Evolutionary conservation across 2,113 vertebrate genomes (phyloP).

Genomic region (Colinus virginianus): DNA sequence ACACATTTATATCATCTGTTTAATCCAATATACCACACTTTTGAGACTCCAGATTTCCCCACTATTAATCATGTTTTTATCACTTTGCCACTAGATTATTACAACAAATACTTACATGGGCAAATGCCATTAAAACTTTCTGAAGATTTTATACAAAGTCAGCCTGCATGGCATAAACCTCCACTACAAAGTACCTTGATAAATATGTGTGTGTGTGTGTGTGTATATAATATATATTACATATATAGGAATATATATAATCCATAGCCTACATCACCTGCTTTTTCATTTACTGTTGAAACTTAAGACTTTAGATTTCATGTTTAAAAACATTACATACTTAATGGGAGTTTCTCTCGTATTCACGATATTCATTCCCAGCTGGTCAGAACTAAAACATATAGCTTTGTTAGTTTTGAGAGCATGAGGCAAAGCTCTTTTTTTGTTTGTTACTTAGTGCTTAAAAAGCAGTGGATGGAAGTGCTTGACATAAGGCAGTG

Average conservation of each 20-base stretch:
- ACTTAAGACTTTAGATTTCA: background rate
- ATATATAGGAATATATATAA: background rate
- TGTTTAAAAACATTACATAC: background rate
- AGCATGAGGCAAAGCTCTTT: background rate
- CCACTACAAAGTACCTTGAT: background rate
- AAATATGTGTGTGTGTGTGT: no score
- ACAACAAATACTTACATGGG: slow-evolving; percentile 19
- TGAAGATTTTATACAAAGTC: background rate
- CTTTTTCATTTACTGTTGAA: slow-evolving; percentile 16
- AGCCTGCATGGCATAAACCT: background rate
- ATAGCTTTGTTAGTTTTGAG: background rate
- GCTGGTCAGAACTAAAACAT: background rate
- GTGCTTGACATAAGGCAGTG: background rate
- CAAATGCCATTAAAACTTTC: slow-evolving; percentile 10
- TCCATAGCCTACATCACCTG: background rate
- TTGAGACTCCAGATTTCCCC: slow-evolving; percentile 14
- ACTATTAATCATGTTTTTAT: slow-evolving; percentile 21
- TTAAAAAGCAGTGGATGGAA: background rate
- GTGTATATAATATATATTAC: no score
- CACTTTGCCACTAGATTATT: slow-evolving; percentile 36
- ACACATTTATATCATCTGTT: slow-evolving; percentile 18
- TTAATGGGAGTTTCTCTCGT: background rate
- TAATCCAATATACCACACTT: slow-evolving; percentile 40
- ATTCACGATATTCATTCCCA: background rate
- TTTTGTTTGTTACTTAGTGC: background rate